Evolutionary conservation across 92 coral and sea anemone genomes (phyloP), one percentile per base, ranked within the genome.

Genomic region (Epizoanthus fatuus): DNA sequence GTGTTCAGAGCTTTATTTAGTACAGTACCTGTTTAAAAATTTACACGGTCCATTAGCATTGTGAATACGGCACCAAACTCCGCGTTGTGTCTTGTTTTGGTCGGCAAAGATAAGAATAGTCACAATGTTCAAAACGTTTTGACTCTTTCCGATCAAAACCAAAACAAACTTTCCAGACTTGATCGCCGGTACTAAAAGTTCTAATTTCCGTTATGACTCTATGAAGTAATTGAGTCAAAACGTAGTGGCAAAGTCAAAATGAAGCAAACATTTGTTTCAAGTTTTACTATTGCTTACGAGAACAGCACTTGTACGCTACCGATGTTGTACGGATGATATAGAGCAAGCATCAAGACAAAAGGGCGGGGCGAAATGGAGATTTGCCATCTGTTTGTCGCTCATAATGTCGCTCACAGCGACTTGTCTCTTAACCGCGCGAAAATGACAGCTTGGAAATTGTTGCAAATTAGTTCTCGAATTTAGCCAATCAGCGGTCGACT

Each of bases 401-500:
- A 49, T 49, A 49, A 49, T 40, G 58, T 53, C 19, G 44, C 69
- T 77, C 69, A 62, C 42, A n/a, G 82, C 10, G 25, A 42, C 82
- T 60, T 17, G 82, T 59, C 42, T 20, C 70, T 42, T 35, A 47
- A 59, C 49, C 86, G 78, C 86, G 78, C 63, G 51, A 86, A 70
- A 59, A 75, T 77, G 79, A 75, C 86, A 77, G 71, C 76, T 89
- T 90, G 95, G 92, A 89, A 91, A 94, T 94, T 87, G 86, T 87
- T 69, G 76, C 81, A 89, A 92, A 94, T 92, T 89, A 86, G 90
- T 94, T 92, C 88, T 74, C 67, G 65, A 35, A 54, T 55, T 49
- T 38, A 66, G 74, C 98, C 98, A 94, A 94, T 94, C 92, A 90
- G 75, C 72, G 45, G 40, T 15, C 81, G 51, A 56, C 64, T 22